Evolutionary conservation across 1,140 invertebrate genomes (phyloP).

Genomic region (Campodea augens): DNA sequence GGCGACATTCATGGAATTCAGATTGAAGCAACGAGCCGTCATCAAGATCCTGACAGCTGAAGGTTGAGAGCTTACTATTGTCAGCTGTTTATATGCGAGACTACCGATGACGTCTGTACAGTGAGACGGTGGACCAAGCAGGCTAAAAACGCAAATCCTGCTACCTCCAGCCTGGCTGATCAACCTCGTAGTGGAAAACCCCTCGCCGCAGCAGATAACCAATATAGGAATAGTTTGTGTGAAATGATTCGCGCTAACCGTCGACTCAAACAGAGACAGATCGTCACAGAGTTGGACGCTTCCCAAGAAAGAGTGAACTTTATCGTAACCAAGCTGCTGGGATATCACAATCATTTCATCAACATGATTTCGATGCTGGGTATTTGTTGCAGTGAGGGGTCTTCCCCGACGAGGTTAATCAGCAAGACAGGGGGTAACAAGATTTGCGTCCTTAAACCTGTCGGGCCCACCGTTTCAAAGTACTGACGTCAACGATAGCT

Average conservation of each 20-base stretch:
- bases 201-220: background rate
- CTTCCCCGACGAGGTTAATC: background rate
- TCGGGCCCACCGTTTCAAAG: background rate
- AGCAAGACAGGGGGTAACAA: background rate
- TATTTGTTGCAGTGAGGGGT: too few species aligned
- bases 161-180: background rate
- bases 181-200: background rate
- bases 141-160: background rate
- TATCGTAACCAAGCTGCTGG: background rate
- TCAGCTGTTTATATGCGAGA: background rate
- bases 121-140: background rate
- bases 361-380: too few species aligned
- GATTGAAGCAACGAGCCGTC: too few species aligned
- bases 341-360: background rate
- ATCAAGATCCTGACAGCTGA: background rate
- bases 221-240: background rate
- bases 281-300: background rate
- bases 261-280: conserved; percentile 1
- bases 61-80: background rate
- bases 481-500: background rate
- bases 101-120: background rate
- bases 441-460: background rate
- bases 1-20: too few species aligned
- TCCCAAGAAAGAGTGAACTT: background rate
- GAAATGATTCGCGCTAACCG: conserved; percentile 1